Evolutionary conservation across 2,888 invertebrate genomes (phyloP).

Genomic region (Psococerastis gibbosa): DNA sequence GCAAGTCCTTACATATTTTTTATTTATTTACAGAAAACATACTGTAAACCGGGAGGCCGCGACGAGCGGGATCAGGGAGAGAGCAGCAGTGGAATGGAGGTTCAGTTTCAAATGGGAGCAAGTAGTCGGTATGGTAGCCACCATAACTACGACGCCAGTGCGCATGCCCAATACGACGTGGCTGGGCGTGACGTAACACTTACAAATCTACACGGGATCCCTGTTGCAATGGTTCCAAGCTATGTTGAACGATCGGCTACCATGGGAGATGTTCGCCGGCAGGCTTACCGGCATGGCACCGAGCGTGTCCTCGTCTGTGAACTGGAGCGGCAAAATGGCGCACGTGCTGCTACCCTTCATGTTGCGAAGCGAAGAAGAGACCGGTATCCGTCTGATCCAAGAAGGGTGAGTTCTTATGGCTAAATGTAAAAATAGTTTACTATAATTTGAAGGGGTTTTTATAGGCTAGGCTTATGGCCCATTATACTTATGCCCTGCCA

Average conservation of each 20-base stretch:
- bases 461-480: too few relatives aligned
- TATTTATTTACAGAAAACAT: constrained; percentile 49
- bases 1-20: too few relatives aligned
- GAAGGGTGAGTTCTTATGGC: background rate
- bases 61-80: too few relatives aligned
- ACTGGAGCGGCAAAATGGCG: background rate
- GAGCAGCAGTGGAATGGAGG: too few relatives aligned
- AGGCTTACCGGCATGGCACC: constrained; percentile 31
- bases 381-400: background rate
- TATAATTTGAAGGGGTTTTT: too few relatives aligned
- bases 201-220: background rate
- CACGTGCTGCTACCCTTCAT: constrained; percentile 2
- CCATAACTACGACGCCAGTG: constrained; percentile 3
- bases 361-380: constrained; percentile 1
- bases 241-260: constrained; percentile 6
- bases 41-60: constrained; percentile 60
- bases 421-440: too few relatives aligned
- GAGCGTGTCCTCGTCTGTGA: constrained; percentile 31
- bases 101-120: too few relatives aligned
- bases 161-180: constrained; percentile 17
- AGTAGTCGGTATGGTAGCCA: too few relatives aligned
- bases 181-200: constrained; percentile 14
- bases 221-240: constrained; percentile 21
- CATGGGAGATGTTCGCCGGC: constrained; percentile 17
- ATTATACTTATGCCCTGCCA: too few relatives aligned